Evolutionary conservation across 2,113 vertebrate genomes (phyloP).

Genomic region (Electrona antarctica): DNA sequence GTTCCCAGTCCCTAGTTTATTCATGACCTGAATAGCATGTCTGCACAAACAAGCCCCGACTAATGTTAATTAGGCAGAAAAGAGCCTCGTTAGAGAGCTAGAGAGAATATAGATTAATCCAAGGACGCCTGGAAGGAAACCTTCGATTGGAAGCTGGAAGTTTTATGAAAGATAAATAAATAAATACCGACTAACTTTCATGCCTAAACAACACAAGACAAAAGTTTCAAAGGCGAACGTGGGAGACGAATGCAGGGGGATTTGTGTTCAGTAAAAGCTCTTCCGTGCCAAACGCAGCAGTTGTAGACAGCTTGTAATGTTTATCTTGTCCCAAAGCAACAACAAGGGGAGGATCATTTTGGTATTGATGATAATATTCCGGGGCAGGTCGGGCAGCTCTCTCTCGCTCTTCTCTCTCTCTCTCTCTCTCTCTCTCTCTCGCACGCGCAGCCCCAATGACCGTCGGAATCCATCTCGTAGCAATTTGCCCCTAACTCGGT

Average conservation of each 20-base stretch:
- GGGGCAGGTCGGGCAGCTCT: not conserved
- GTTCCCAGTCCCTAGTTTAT: constrained; percentile 68
- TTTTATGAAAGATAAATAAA: constrained; percentile 3
- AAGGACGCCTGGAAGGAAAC: constrained; percentile 41
- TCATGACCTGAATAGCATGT: constrained; percentile 73
- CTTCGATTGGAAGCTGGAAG: constrained; percentile 46
- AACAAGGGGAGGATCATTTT: not conserved
- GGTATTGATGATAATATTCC: constrained; percentile 9
- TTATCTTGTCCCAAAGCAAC: not conserved
- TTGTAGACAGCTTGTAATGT: not conserved
- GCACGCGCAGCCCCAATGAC: not conserved
- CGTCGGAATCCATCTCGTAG: constrained; percentile 29
- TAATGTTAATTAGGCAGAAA: constrained; percentile 75
- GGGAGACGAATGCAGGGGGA: constrained; percentile 16
- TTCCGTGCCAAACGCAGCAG: not conserved
- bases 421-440: not conserved
- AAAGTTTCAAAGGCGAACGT: constrained; percentile 18
- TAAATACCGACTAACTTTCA: constrained; percentile 23
- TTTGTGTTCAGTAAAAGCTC: constrained; percentile 31
- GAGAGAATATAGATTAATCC: constrained; percentile 58
- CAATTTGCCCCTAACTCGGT: constrained; percentile 30
- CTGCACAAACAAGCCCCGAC: constrained; percentile 68
- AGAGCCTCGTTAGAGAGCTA: constrained; percentile 57
- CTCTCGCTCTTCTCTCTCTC: not conserved
- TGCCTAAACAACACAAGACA: not conserved